phyloP scores from a whole-genome alignment of 2,113 vertebrate genomes.

The Corynorhinus townsendii region DNA sequence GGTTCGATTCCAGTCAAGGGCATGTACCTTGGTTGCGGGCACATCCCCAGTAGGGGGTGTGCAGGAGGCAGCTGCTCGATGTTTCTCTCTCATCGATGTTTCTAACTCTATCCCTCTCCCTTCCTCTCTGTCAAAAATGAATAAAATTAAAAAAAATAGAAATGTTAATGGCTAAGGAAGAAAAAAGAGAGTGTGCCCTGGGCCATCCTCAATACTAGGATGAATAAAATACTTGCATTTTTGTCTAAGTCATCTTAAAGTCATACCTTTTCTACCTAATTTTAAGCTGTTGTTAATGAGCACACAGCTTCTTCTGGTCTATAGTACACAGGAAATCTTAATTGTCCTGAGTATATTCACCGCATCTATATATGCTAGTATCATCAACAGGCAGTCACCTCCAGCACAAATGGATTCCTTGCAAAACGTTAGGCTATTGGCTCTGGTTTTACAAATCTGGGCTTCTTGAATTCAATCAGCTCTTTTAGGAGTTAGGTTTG shows the following conservation, averaged over 20 bases:
- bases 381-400: neutral
- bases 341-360: neutral
- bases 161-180: neutral
- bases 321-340: neutral
- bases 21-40: no score
- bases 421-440: neutral
- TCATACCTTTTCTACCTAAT: neutral
- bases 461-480: neutral
- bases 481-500: neutral
- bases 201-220: neutral
- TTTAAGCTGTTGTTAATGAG: neutral
- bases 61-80: no score
- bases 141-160: no score
- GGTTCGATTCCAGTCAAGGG: no score
- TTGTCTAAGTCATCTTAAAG: neutral
- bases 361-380: neutral
- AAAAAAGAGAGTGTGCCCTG: neutral
- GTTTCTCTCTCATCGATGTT: no score
- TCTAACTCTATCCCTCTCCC: no score
- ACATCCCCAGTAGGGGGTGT: no score
- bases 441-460: neutral
- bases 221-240: constrained; percentile 10
- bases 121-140: no score
- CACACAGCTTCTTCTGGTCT: neutral
- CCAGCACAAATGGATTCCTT: neutral